A percentile compares a stretch with the other conserved stretches of the same genome.
These are phyloP conservation scores for Diarsia dahlii DNA, from an alignment of 2,888 invertebrate species.

Conservation along the genomic window DNA sequence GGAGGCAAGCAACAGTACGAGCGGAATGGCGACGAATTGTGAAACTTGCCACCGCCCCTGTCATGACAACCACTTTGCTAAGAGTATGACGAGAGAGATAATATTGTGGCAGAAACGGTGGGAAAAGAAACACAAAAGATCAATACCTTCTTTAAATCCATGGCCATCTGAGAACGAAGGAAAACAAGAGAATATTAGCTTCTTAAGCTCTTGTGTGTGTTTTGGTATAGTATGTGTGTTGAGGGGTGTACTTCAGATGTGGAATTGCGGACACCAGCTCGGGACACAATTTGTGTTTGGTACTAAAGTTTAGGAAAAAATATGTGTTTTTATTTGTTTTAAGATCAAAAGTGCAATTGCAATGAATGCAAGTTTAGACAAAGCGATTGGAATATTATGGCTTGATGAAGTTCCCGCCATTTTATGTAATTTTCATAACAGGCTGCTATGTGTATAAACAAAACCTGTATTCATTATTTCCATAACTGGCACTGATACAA, in stretches of 20 bases:
- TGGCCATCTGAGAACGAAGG: conserved; percentile 49
- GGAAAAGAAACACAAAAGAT: background rate
- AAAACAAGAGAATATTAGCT: conserved; percentile 42
- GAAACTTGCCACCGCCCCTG: no score
- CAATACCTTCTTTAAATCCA: conserved; percentile 54
- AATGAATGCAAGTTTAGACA: background rate
- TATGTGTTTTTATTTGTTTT: no score
- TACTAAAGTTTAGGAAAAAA: no score
- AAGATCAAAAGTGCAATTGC: background rate
- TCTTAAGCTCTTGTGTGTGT: conserved; percentile 27
- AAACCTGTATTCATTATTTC: background rate
- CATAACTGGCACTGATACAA: background rate
- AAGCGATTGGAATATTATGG: background rate
- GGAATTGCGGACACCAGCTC: no score
- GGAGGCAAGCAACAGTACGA: no score
- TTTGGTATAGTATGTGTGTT: background rate
- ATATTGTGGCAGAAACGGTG: no score
- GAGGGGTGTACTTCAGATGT: no score
- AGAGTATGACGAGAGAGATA: no score
- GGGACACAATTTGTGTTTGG: background rate
- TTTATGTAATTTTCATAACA: background rate
- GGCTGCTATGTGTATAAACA: background rate
- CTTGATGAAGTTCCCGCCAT: background rate
- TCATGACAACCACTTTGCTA: no score
- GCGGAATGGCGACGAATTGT: no score